Percentiles rank a stretch among this genome's conserved stretches.
Evolutionary conservation across 2,797 vertebrate genomes (phyloP).

Genomic region (Falco berigora): DNA sequence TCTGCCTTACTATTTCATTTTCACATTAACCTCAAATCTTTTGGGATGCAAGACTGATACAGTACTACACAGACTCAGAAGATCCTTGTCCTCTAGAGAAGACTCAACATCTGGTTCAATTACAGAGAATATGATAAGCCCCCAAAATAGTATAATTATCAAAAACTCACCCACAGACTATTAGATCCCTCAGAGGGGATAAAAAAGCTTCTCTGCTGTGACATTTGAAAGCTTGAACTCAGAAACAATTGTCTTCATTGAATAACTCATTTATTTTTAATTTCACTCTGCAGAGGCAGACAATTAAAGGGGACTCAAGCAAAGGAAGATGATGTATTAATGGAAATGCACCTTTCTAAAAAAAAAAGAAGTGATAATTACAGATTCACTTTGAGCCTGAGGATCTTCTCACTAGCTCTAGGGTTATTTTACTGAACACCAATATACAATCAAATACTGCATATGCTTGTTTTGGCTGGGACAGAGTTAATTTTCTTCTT

Average conservation of each 20-base stretch:
- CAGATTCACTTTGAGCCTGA: neutral
- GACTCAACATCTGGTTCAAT: constrained; percentile 69
- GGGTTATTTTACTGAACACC: neutral
- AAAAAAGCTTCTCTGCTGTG: constrained; percentile 17
- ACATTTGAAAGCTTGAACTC: constrained; percentile 41
- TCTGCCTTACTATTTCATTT: constrained; percentile 62
- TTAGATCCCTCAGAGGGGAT: neutral
- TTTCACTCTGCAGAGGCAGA: constrained; percentile 17
- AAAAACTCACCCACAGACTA: constrained; percentile 36
- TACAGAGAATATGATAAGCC: constrained; percentile 54
- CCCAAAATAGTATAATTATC: constrained; percentile 16
- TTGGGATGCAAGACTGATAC: constrained; percentile 38
- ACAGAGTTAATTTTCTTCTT: no score
- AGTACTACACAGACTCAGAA: constrained; percentile 26
- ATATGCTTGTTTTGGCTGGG: no score
- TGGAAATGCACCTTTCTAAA: neutral
- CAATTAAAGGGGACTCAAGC: constrained; percentile 12
- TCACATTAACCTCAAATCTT: constrained; percentile 63
- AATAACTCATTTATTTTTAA: constrained; percentile 61
- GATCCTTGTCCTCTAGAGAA: constrained; percentile 55
- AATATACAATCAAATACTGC: neutral
- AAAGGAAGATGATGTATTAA: neutral
- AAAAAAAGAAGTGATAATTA: neutral
- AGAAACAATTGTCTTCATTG: constrained; percentile 36
- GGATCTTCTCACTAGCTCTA: neutral